A percentile compares a stretch with the other conserved stretches of the same genome.
These are phyloP conservation scores for Zoroaster sp. DNA, from an alignment of 53 echinoderm and acorn worm genomes.

Conservation along the genomic window DNA sequence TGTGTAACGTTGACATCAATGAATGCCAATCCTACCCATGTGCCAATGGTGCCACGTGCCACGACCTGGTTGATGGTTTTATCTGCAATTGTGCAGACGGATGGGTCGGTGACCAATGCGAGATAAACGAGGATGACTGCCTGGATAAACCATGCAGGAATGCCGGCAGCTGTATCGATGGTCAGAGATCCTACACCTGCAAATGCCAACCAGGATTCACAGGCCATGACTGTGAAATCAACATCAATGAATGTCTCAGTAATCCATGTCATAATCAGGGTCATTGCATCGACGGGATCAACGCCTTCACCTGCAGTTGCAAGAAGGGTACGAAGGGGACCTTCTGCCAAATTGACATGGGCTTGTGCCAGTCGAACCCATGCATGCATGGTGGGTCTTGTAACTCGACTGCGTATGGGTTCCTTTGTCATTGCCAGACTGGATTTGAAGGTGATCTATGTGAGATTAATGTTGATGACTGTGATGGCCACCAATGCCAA, in stretches of 20 bases:
- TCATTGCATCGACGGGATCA: conserved; percentile 42
- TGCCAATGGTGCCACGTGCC: conserved; percentile 44
- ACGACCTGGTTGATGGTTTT: conserved; percentile 10
- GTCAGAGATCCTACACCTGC: conserved; percentile 6
- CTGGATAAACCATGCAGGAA: conserved; percentile 25
- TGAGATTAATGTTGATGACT: conserved; percentile 67
- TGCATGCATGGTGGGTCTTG: conserved; percentile 52
- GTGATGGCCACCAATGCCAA: conserved; percentile 52
- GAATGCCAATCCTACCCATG: conserved; percentile 54
- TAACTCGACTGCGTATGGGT: neutral
- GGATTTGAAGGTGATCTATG: conserved; percentile 65
- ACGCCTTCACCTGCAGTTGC: conserved; percentile 40
- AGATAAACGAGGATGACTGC: conserved; percentile 35
- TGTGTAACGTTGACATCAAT: conserved; percentile 30
- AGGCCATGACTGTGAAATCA: conserved; percentile 33
- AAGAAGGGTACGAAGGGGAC: conserved; percentile 2
- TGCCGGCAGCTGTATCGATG: conserved; percentile 32
- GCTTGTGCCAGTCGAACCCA: conserved; percentile 40
- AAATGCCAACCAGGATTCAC: conserved; percentile 40
- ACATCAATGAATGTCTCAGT: conserved; percentile 62
- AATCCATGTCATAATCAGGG: conserved; percentile 43
- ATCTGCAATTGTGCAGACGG: conserved; percentile 34
- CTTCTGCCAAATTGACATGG: conserved; percentile 21
- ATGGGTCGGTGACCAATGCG: conserved; percentile 40
- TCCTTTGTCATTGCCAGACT: conserved; percentile 37